phyloP scores from a whole-genome alignment of 2,888 invertebrate genomes.

The Caenorhabditis sp. region DNA sequence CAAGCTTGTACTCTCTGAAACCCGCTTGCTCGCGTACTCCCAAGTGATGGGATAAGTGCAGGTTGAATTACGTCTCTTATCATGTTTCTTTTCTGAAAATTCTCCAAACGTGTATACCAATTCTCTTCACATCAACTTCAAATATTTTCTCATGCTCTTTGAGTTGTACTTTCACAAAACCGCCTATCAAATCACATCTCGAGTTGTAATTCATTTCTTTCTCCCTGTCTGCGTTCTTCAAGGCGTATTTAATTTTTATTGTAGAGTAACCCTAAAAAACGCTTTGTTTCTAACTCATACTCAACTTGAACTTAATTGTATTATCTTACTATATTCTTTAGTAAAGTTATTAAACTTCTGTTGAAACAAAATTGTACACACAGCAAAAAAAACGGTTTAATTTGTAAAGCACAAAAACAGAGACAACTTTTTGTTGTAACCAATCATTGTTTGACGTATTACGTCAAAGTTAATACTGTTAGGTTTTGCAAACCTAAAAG shows the following conservation, averaged over 20 bases:
- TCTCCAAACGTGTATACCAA: constrained; percentile 49
- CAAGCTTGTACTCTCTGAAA: constrained; percentile 1
- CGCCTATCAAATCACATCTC: constrained; percentile 17
- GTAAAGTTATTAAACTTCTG: too few species aligned
- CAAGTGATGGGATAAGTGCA: constrained; percentile 51
- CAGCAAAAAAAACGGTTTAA: too few species aligned
- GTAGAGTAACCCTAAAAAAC: too few species aligned
- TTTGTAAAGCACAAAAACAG: too few species aligned
- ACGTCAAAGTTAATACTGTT: too few species aligned
- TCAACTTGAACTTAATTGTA: background rate
- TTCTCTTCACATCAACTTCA: background rate
- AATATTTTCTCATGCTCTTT: constrained; percentile 7
- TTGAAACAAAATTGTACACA: too few species aligned
- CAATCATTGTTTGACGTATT: too few species aligned
- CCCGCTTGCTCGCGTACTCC: constrained; percentile 34
- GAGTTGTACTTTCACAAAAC: constrained; percentile 12
- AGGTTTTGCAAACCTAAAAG: too few species aligned
- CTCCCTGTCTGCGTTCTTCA: constrained; percentile 27
- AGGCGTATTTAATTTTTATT: constrained; percentile 3
- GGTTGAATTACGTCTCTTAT: constrained; percentile 31
- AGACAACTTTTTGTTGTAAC: too few species aligned
- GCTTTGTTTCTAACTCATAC: too few species aligned
- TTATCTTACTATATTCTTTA: too few species aligned
- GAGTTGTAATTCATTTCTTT: constrained; percentile 33
- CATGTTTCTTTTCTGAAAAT: constrained; percentile 25